These are phyloP conservation scores for Rhyacophila evoluta DNA, from an alignment of 2,888 invertebrate species.

Conservation along the genomic window DNA sequence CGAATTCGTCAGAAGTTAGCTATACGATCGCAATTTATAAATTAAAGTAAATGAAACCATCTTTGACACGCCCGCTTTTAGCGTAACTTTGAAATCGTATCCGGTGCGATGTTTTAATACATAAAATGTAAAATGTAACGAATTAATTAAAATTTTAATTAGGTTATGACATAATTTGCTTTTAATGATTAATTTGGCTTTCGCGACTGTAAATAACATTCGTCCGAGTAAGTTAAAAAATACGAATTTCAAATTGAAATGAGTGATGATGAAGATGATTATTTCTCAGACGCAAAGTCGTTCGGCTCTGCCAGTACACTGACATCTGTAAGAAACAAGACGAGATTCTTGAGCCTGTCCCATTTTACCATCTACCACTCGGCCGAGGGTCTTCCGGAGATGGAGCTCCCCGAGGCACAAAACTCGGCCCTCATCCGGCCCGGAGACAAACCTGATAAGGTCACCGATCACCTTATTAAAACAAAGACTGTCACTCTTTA, in stretches of 20 bases:
- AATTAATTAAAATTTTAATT: background rate
- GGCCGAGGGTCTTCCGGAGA: conserved; percentile 65
- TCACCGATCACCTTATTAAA: conserved; percentile 63
- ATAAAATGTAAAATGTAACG: background rate
- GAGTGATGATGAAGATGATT: conserved; percentile 48
- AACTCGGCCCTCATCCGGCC: conserved; percentile 34
- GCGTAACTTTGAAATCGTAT: conserved; percentile 11
- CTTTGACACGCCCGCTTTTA: conserved; percentile 47
- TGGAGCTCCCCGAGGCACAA: conserved; percentile 37
- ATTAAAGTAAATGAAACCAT: conserved; percentile 23
- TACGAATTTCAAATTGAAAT: conserved; percentile 32
- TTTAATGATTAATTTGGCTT: conserved; percentile 17
- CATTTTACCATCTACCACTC: conserved; percentile 73
- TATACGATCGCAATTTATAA: background rate
- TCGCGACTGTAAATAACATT: background rate
- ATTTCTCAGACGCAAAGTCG: conserved; percentile 46
- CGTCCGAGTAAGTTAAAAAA: background rate
- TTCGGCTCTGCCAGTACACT: conserved; percentile 43
- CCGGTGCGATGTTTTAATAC: background rate
- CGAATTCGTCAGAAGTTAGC: background rate
- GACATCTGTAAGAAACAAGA: conserved; percentile 33
- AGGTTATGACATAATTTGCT: background rate
- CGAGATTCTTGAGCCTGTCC: conserved; percentile 64
- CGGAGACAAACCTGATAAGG: conserved; percentile 61
- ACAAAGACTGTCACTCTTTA: conserved; percentile 69